Base-by-base conservation (phyloP, 2,113 vertebrate species). In the Rhynchomys soricoides region DNA sequence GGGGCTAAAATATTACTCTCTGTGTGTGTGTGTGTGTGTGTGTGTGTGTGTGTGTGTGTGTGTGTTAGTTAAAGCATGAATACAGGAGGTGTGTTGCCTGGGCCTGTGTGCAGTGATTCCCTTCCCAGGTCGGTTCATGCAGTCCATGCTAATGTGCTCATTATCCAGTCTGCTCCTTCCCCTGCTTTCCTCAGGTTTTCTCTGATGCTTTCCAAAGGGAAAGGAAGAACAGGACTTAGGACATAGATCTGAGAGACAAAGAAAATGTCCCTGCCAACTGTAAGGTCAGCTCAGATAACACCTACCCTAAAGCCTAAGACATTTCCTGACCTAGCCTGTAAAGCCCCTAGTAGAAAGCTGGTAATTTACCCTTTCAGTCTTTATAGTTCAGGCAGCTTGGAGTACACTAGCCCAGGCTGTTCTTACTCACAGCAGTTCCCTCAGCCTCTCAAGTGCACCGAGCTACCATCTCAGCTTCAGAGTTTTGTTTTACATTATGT, bases 1-100 rank as follows among this genome's bases (percentile, higher is more conserved):
- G 70, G 34, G 29, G 78, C 66, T 78, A 93, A 96, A 94, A 94
- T 97, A 95, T 68, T 92, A 90, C 9, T 94, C 89, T 89, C 82
- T 66, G 66, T 52, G 77, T 16, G 71, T 12, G 91, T 17, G 1
- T 26, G 45, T 1, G 4, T 29, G 48, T 2, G 19, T 55, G 21
- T 55, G 12, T 48, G 83, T 45, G 16, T 81, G 4, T 90, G 45
- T 74, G 70, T 73, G 37, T 73, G 31, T 68, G 64, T 73, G 71
- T 43, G 71, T 77, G 43, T 91, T 68, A n/a, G n/a, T 59, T 71
- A 48, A 81, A 81, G 29, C 37, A 43, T 15, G 15, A 73, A 62
- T 57, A 12, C 29, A 86, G 22, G 45, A 82, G 77, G 31, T 40
- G 1, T 86, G 15, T 40, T 68, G 71, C 68, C 75, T 92, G 48